Base-by-base conservation (phyloP, 1,140 invertebrate genomes). In the Drosophila erecta region DNA sequence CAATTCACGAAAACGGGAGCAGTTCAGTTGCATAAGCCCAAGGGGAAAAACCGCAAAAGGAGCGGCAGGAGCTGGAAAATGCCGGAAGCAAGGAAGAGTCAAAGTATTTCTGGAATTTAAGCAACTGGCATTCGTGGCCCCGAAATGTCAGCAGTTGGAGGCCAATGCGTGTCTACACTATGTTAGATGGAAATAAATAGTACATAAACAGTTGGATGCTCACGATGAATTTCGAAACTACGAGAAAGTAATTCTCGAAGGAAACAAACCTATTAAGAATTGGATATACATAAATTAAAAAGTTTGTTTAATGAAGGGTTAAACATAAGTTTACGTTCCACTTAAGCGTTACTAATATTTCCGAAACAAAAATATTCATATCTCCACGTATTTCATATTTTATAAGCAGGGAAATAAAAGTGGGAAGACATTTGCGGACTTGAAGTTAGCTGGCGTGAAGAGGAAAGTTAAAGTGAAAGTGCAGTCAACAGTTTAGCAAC, bases 61-160 rank as follows among this genome's bases (percentile, higher is more conserved):
- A 20, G 14, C 14, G 47, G 27, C 47, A 5, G 46, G 6, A 15
- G 24, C 15, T 33, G 46, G 37, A 17, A 60, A 33, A 40, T 53
- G 24, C 33, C 57, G 46, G 57, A 60, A 61, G 59, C 44, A 56
- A 22, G 46, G 62, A 66, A 51, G 27, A 76, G 73, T 66, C 64
- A 73, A 81, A 80, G 60, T 81, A 85, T 85, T 85, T 86, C 67
- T 67, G 81, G 81, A 77, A 85, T 85, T 86, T 56, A 50, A 55
- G 66, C 74, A 65, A 67, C 74, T 71, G 77, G 64, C 67, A 73
- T 67, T 85, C 79, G 71, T 60, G 72, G 27, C 35, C 59, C 71
- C 47, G 8, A 56, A 77, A 77, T 56, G 72, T 60, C 41, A 61
- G 46, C 24, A 53, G 47, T 60, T 41, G 44, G 37, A 59, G 35